Evolutionary conservation across 2,888 invertebrate genomes (phyloP).

Genomic region (Bibio marci): DNA sequence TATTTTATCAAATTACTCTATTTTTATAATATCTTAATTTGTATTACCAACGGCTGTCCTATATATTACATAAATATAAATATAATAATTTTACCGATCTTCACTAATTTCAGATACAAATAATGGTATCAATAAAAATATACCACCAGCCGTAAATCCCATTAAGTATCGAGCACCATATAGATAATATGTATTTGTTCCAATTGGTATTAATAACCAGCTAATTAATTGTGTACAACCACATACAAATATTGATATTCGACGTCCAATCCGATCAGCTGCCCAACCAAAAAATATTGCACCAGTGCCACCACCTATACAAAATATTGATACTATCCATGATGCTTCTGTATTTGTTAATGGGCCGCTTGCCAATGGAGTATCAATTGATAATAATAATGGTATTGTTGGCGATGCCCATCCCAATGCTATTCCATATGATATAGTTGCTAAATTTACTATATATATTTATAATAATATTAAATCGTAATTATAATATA

Average conservation of each 20-base stretch:
- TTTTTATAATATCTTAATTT: too few species aligned
- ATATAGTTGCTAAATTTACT: conserved; percentile 4
- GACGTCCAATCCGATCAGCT: neutral
- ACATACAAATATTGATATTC: neutral
- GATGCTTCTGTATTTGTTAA: too few species aligned
- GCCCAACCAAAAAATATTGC: neutral
- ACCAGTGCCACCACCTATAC: too few species aligned
- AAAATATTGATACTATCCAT: too few species aligned
- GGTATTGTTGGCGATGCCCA: neutral
- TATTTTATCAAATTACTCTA: too few species aligned
- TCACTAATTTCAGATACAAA: conserved; percentile 26
- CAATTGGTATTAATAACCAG: too few species aligned
- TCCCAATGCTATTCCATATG: conserved; percentile 3
- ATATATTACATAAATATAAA: too few species aligned
- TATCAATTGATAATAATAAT: neutral
- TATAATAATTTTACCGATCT: conserved; percentile 14
- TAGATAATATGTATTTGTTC: conserved; percentile 7
- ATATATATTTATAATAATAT: neutral
- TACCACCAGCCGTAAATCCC: conserved; percentile 24
- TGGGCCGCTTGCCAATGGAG: neutral
- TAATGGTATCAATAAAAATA: conserved; percentile 20
- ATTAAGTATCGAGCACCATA: conserved; percentile 21
- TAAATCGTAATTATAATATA: too few species aligned
- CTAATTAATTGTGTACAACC: too few species aligned
- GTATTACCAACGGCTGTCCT: too few species aligned